Conservation (phyloP, 2,888 invertebrate genomes). For the Stenotaenia linearis region DNA sequence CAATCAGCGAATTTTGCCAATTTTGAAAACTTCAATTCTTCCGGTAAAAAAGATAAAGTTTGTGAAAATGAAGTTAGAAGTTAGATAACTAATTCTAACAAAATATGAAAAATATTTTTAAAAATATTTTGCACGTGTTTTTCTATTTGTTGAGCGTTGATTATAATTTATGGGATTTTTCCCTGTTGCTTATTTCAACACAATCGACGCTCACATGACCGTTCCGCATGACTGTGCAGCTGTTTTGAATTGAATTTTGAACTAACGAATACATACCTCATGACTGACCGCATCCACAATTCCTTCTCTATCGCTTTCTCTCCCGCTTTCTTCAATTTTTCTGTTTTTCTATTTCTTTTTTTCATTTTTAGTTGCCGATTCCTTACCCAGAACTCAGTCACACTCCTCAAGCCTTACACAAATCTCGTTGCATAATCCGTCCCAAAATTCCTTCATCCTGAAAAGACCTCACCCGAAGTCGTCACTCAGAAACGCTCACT, state of each 20-base stretch:
- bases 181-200: no score
- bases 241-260: no score
- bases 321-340: background rate
- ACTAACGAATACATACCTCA: no score
- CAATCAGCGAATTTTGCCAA: constrained; percentile 46
- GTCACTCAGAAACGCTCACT: constrained; percentile 27
- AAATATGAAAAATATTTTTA: no score
- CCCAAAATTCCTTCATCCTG: background rate
- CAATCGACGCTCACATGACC: no score
- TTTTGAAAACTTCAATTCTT: constrained; percentile 43
- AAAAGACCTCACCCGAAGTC: constrained; percentile 16
- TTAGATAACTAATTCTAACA: no score
- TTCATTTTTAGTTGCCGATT: constrained; percentile 36
- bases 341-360: background rate
- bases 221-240: no score
- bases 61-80: no score
- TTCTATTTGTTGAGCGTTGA: no score
- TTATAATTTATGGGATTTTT: no score
- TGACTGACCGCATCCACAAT: no score
- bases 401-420: constrained; percentile 33
- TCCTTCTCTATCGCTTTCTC: background rate
- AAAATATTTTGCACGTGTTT: no score
- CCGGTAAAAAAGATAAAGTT: background rate
- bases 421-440: background rate
- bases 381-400: constrained; percentile 36